Base-by-base conservation (phyloP, 2,113 vertebrate genomes). In the Sialia sialis region DNA sequence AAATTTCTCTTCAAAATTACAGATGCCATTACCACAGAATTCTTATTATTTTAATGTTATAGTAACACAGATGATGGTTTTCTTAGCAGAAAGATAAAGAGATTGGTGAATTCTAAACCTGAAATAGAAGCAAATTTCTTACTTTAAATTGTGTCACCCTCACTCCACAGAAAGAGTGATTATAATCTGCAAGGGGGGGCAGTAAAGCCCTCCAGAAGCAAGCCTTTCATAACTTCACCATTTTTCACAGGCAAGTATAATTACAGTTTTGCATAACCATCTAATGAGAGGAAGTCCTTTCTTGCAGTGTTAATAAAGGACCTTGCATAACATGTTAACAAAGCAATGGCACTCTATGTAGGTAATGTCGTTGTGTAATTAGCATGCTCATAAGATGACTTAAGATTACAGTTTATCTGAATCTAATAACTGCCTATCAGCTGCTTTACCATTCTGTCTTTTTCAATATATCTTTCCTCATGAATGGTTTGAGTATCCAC, bases 251-350 rank as follows among this genome's bases (percentile, higher is more conserved):
- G 97, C 93, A 97, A 97, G 91, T 96, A 94, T 98, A 98, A 98
- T 98, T 98, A 98, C 95, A 98, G 98, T 97, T 98, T 89, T 98
- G 97, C 97, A 98, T 97, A 97, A 97, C 95, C 96, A 96, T 98
- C 95, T 97, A 97, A 97, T 98, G 97, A 97, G 96, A 98, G 98
- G 97, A 96, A 97, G 97, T 97, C 94, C 96, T 94, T 97, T 97
- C 98, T 94, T 96, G 96, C 98, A 97, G 97, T 98, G 98, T 98
- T 98, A 99, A 99, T 98, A 97, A 98, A 98, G 96, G 97, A 97
- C 97, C 97, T 95, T 95, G 95, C 97, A 97, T 96, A 96, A 95
- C 96, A 95, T 94, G 80, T 97, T 98, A 98, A 98, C 98, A 98
- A 98, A 98, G 95, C 96, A 97, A 95, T 91, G 95, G 95, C 95